Percentiles rank a stretch among this genome's conserved stretches.
These are phyloP conservation scores for Nothocercus julius DNA, from an alignment of 2,113 vertebrate genomes.

Conservation along the genomic window DNA sequence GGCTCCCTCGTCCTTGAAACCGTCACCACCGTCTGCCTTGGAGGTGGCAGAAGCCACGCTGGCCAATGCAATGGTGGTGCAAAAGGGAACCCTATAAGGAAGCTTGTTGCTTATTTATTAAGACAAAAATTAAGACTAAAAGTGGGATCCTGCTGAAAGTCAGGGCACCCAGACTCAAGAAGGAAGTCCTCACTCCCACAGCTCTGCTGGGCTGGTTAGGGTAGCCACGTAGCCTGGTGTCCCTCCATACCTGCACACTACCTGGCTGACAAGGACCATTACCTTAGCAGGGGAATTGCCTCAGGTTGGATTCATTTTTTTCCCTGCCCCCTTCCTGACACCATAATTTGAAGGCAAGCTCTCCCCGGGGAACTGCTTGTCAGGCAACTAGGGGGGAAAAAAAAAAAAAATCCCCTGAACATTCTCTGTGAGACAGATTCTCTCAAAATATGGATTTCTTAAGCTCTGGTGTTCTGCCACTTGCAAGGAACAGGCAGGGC, in stretches of 20 bases:
- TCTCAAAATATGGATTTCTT: not conserved
- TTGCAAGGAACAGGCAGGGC: not conserved
- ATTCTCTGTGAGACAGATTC: fast-evolving
- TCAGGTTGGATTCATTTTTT: fast-evolving
- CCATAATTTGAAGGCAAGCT: not conserved
- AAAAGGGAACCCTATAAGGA: too few relatives aligned
- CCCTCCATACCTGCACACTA: too few relatives aligned
- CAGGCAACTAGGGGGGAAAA: not conserved
- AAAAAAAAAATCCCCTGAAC: not conserved
- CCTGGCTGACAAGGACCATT: not conserved
- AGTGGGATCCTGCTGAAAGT: not conserved
- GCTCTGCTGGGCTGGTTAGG: fast-evolving
- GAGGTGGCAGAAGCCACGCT: not conserved
- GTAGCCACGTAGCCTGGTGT: not conserved
- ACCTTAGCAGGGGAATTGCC: fast-evolving
- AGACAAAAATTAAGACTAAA: not conserved
- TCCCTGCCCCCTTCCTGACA: not conserved
- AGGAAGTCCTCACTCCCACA: fast-evolving
- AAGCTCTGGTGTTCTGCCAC: not conserved
- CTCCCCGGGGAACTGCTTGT: fast-evolving
- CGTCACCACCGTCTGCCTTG: not conserved
- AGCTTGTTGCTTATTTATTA: not conserved
- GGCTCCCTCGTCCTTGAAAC: not conserved
- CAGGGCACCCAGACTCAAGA: too few relatives aligned
- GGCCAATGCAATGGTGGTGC: not conserved